phyloP scores from a whole-genome alignment of 2,113 vertebrate genomes.

The Dicentrarchus labrax region DNA sequence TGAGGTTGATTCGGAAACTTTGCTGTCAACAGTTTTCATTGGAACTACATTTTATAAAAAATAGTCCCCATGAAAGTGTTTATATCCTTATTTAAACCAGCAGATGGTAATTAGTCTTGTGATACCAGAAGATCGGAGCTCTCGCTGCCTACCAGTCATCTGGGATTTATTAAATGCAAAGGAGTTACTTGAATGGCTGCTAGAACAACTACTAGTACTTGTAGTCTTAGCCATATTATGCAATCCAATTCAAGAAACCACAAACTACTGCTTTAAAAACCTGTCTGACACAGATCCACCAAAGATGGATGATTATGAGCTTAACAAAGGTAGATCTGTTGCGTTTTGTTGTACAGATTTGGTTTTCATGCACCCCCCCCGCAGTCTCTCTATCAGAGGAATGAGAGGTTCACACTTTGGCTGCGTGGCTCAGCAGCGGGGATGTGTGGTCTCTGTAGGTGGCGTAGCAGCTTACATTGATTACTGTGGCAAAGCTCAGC shows the following conservation, averaged over 20 bases:
- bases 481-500: conserved; percentile 34
- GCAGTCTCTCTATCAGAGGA: conserved; percentile 3
- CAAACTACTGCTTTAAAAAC: background rate
- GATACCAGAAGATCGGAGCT: too few species aligned
- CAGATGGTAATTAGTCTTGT: too few species aligned
- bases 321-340: background rate
- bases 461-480: conserved; percentile 49
- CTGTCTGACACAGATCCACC: background rate
- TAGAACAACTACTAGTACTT: background rate
- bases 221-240: background rate
- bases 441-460: conserved; percentile 32
- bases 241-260: background rate
- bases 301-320: background rate
- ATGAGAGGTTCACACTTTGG: conserved; percentile 14
- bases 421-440: conserved; percentile 19
- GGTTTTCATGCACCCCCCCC: background rate
- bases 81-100: too few species aligned
- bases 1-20: background rate
- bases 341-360: background rate
- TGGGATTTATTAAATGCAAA: too few species aligned
- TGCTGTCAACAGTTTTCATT: background rate
- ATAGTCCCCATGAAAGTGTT: too few species aligned
- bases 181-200: too few species aligned
- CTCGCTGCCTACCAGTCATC: too few species aligned
- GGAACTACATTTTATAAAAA: too few species aligned